Evolutionary conservation across 2,113 vertebrate genomes (phyloP).

Genomic region (Nipponia nippon): DNA sequence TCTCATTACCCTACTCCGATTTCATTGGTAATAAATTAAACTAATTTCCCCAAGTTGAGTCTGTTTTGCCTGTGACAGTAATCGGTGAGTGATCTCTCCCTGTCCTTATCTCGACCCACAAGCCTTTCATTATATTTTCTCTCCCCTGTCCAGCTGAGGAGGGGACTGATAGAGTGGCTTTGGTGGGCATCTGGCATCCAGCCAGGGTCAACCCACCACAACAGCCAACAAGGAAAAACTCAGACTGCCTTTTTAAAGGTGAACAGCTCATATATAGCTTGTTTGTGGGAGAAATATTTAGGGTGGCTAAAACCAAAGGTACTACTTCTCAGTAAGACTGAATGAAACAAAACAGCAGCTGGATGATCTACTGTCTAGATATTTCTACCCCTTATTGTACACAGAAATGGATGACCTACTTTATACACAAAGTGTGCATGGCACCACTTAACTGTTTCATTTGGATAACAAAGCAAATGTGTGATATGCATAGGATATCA

Average conservation of each 20-base stretch:
- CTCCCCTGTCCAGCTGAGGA: too few relatives aligned
- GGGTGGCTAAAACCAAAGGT: not conserved
- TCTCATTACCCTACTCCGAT: too few relatives aligned
- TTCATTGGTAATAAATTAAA: too few relatives aligned
- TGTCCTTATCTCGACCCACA: too few relatives aligned
- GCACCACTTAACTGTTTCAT: not conserved
- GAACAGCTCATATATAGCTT: not conserved
- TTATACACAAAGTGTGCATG: accelerated
- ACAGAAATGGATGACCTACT: not conserved
- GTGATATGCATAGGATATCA: not conserved
- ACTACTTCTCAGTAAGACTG: not conserved
- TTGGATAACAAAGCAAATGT: not conserved
- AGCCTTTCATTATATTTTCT: too few relatives aligned
- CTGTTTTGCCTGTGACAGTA: too few relatives aligned
- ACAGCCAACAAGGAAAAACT: not conserved
- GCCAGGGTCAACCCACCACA: too few relatives aligned
- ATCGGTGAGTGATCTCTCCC: too few relatives aligned
- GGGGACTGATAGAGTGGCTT: too few relatives aligned
- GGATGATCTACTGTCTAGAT: not conserved
- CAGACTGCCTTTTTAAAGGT: not conserved
- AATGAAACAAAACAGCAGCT: not conserved
- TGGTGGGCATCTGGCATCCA: too few relatives aligned
- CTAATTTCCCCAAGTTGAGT: too few relatives aligned
- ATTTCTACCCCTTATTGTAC: not conserved
- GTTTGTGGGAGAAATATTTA: not conserved